Base-by-base conservation (phyloP, 2,888 invertebrate genomes). In the Camponotus fellah region DNA sequence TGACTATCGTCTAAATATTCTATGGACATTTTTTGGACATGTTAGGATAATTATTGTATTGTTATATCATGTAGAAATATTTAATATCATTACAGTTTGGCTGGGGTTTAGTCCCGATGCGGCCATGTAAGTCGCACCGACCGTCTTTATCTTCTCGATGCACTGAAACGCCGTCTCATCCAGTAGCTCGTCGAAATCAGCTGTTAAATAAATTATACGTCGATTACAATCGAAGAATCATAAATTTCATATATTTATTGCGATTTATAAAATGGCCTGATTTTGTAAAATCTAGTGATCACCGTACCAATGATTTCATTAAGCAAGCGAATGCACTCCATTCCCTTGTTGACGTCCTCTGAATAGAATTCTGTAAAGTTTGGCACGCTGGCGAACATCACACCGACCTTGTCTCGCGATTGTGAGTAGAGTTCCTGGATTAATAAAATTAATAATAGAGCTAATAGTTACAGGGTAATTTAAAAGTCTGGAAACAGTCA, bases 301-400 rank as follows among this genome's bases (percentile, higher is more conserved):
- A 3, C 6, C 92, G 96, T 96, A 97, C 99, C 99, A 93, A 99
- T 99, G 92, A 99, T 99, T 96, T 99, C 99, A 95, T 99, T 99
- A 83, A 99, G 96, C 89, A 99, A 96, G 82, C 99, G 96, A 94
- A 99, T 98, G 95, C 99, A 99, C 94, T 99, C 99, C 93, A 99
- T 98, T 26, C 99, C 99, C 94, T 99, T 99, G 95, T 99, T 99
- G 65, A 98, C 98, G 94, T 98, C 98, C 95, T 99, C 99, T 0
- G 99, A 98, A 95, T 99, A 99, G 95, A 99, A 99, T 95, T 99
- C 99, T 87, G 98, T 98, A 95, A 99, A 99, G 95, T 99, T 99
- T 3, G 99, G 98, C 91, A 99, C 99, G 79, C 99, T 99, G 10
- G 99, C 99, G 95, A 99, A 99, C 97, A 99, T 97, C 1, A 99